Percentiles rank a stretch among this genome's conserved stretches.
Evolutionary conservation across 2,888 invertebrate genomes (phyloP).

Genomic region (Cyrtodaria siliqua): DNA sequence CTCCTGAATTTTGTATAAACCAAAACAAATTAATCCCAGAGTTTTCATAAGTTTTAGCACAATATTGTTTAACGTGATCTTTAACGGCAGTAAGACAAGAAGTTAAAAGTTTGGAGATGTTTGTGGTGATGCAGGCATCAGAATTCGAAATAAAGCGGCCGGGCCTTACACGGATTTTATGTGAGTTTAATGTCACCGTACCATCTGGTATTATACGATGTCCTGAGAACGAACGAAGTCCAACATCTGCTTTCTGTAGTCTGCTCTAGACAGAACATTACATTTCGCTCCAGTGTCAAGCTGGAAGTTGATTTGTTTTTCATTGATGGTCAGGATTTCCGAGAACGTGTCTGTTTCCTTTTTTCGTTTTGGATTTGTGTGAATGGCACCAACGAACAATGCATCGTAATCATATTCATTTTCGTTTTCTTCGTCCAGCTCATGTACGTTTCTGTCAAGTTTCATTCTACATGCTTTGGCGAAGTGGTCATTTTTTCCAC

Average conservation of each 20-base stretch:
- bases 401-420: conserved; percentile 32
- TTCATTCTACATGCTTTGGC: conserved; percentile 28
- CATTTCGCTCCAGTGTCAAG: too few species aligned
- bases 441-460: conserved; percentile 15
- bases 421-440: conserved; percentile 20
- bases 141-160: too few species aligned
- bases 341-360: too few species aligned
- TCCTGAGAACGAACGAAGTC: conserved; percentile 48
- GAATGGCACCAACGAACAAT: conserved; percentile 17
- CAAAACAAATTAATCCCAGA: too few species aligned
- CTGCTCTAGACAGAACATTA: too few species aligned
- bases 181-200: conserved; percentile 17
- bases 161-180: too few species aligned
- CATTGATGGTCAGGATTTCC: conserved; percentile 11
- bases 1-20: too few species aligned
- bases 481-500: conserved; percentile 46
- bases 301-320: conserved; percentile 25
- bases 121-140: too few species aligned
- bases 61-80: too few species aligned
- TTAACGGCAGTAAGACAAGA: too few species aligned
- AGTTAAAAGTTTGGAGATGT: too few species aligned
- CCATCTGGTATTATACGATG: conserved; percentile 35
- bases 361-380: neutral
- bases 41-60: too few species aligned
- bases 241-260: conserved; percentile 27